Evolutionary conservation across 2,888 invertebrate species (phyloP), one percentile per base, ranked within the genome.

Genomic region (Eupithecia insigniata): DNA sequence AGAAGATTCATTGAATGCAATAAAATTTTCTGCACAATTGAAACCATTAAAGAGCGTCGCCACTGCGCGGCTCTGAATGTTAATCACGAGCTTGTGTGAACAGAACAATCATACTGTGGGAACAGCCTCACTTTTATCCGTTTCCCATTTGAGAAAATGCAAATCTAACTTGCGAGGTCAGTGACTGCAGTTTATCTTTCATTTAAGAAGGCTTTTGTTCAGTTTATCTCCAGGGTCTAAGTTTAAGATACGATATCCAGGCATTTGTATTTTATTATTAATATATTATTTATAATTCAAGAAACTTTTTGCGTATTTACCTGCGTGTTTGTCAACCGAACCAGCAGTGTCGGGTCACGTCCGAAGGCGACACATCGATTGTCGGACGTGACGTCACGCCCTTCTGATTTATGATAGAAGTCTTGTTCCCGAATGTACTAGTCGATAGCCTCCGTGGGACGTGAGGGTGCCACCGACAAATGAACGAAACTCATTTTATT

Each of bases 11-110:
- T 90, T 91, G 89, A 91, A 90, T 92, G 92, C 91, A 90, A 92
- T 92, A 92, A 92, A 92, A 93, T 91, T 92, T 92, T 92, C 93
- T 89, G 88, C 90, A 92, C 92, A 92, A 92, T 93, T 91, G 92
- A 90, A 91, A 89, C 92, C 92, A 92, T 92, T 93, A 90, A 90
- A 90, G 88, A 89, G 85, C 89, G 88, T 88, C 88, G 87, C 85
- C 85, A 83, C 85, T 83, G 85, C 85, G 86, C 87, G 74, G 81
- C 79, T 84, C 82, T 89, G 91, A 92, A 92, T 92, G 90, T 91
- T 92, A 92, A 92, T 92, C 91, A 87, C 88, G 82, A 79, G 83
- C 87, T 89, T 86, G 89, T 90, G 89, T 92, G 92, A 92, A 92
- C 90, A 86, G 91, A 90, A 92, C 91, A 91, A 91, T 92, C 89